phyloP scores from a whole-genome alignment of 2,797 vertebrate species.

The Lithobates sylvaticus region DNA sequence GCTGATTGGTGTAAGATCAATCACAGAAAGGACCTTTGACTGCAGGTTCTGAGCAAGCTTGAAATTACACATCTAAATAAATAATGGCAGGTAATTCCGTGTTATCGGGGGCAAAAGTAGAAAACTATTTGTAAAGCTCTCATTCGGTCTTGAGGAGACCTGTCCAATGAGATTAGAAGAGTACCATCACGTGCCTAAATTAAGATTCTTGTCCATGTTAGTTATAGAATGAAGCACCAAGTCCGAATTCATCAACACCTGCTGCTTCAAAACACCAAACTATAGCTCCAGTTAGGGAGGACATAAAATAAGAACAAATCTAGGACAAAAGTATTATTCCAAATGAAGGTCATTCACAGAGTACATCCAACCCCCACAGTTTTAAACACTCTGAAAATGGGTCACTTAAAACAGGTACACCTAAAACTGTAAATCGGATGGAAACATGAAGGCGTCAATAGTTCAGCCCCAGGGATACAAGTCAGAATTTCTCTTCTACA shows the following conservation, averaged over 20 bases:
- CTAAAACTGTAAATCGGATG: constrained; percentile 14
- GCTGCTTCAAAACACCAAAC: too few relatives aligned
- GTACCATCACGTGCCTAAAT: neutral
- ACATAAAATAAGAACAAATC: neutral
- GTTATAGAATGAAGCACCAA: neutral
- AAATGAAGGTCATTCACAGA: neutral
- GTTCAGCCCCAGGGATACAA: constrained; percentile 29
- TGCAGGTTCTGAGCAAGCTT: too few relatives aligned
- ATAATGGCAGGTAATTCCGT: too few relatives aligned
- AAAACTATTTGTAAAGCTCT: too few relatives aligned
- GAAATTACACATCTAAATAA: too few relatives aligned
- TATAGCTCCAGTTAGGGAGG: too few relatives aligned
- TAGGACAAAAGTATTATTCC: neutral
- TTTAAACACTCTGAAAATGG: neutral
- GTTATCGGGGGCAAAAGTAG: too few relatives aligned
- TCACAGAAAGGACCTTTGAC: too few relatives aligned
- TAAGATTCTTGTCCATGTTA: too few relatives aligned
- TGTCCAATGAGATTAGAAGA: neutral
- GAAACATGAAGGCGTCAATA: constrained; percentile 28
- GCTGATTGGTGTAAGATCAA: too few relatives aligned
- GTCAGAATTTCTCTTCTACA: constrained; percentile 18
- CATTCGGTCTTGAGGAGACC: neutral
- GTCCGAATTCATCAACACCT: too few relatives aligned
- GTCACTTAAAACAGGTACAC: neutral
- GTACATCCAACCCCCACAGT: neutral